Base-by-base conservation (phyloP, 2,888 invertebrate species). In the Platycheirus albimanus region DNA sequence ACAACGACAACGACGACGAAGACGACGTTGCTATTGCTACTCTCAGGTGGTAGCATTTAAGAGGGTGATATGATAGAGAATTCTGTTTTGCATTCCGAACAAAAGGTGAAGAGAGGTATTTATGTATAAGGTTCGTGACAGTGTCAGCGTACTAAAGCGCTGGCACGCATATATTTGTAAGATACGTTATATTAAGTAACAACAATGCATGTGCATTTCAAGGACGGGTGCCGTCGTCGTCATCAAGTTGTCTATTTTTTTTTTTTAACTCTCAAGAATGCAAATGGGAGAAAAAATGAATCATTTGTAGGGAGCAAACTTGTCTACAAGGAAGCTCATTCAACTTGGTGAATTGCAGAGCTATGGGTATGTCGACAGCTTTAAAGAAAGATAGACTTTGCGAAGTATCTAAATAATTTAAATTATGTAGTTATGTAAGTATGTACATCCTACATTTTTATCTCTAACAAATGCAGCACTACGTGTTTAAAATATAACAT, bases 51-150 rank as follows among this genome's bases (percentile, higher is more conserved):
- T 54, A 47, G 76, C 75, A 45, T 24, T 69, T n/a, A n/a, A 38
- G 24, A 47, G 64, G 63, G 58, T 67, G 66, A 64, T 47, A 58
- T 49, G 38, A 41, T 69, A 38, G 19, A 63, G 43, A n/a, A 30
- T 28, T 76, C 61, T 71, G 54, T 43, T 81, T 77, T 71, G 81
- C 81, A 81, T 81, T 71, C 77, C 47, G 41, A 47, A 47, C 71
- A 43, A 58, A 81, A 71, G 70, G 52, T 61, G 76, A 71, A 70
- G 70, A 70, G 51, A 67, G 66, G 66, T 77, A 77, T 77, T 77
- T 71, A 61, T 66, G 71, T 66, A 51, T 24, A 66, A 76, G 63
- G 70, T 76, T 80, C 70, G 76, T 80, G 80, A 66, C 80, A 70
- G 58, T 79, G 79, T 56, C 70, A 66, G 64, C 56, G 43, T 30